Evolutionary conservation across 2,797 vertebrate species (phyloP), one percentile per base, ranked within the genome.

Genomic region (Hozukius guyotensis): DNA sequence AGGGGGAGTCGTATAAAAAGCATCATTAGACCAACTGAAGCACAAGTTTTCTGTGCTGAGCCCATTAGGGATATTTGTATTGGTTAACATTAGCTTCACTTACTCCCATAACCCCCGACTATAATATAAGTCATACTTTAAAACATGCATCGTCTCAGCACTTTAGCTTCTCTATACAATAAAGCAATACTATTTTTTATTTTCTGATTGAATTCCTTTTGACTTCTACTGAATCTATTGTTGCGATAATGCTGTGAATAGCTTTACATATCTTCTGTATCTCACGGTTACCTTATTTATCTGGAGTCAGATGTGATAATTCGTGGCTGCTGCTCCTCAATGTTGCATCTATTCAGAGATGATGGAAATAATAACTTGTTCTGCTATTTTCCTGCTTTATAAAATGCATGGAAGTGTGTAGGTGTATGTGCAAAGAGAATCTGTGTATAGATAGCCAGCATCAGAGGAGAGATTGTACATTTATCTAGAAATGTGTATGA

Each of bases 361-460:
- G 10, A 67, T 36, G 31, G 13, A 62, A 69, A 67, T 67, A 64
- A 77, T 32, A 12, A 57, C 46, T 60, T 52, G 24, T 60, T 38
- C 22, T 74, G 71, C 34, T 55, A 9, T 81, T 81, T 83, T 25
- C 31, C 61, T 32, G 38, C 68, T 77, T 55, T 81, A 68, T 27
- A 22, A 75, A 78, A 76, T 11, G 10, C 38, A 38, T 62, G 29
- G 8, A 66, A 36, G 67, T 61, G 60, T 77, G 67, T 75, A 38
- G 63, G 72, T 62, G 63, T 72, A 36, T 69, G 46, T 52, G 18
- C 55, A 27, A 68, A 16, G 27, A 27, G 25, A 61, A 42, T 0
- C 34, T 42, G 22, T 65, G 27, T 66, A 63, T 53, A 57, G 42
- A 22, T 71, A 22, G 0, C 55, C 24, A 46, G 60, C 16, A 38